Evolutionary conservation across 2,113 vertebrate species (phyloP).

Genomic region (Rhabdornis inornatus): DNA sequence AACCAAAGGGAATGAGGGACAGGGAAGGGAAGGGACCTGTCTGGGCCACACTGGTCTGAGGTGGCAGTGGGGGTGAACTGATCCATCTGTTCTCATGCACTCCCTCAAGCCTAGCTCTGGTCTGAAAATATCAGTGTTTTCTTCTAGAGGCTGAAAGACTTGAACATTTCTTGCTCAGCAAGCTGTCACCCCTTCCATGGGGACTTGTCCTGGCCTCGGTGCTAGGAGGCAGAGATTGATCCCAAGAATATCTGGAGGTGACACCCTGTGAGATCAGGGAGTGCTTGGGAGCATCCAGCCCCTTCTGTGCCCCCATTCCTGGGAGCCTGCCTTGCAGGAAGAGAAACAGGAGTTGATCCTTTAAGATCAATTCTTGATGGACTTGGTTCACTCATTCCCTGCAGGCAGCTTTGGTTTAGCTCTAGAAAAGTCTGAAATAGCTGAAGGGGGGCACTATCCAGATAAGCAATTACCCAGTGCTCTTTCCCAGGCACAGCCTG

Average conservation of each 20-base stretch:
- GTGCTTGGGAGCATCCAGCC: background rate
- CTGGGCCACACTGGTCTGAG: background rate
- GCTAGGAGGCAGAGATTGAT: background rate
- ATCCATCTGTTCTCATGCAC: background rate
- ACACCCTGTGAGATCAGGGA: background rate
- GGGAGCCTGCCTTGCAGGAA: background rate
- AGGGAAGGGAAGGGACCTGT: background rate
- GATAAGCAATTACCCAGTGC: slow-evolving; percentile 54
- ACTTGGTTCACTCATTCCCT: background rate
- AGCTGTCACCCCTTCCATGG: background rate
- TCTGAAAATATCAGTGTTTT: background rate
- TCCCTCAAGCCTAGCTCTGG: background rate
- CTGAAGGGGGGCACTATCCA: slow-evolving; percentile 12
- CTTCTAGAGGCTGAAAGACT: background rate
- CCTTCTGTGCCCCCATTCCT: background rate
- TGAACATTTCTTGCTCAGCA: background rate
- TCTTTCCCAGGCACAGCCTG: slow-evolving; percentile 66
- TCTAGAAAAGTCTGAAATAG: background rate
- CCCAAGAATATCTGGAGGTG: background rate
- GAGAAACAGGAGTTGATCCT: background rate
- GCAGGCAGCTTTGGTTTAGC: slow-evolving; percentile 16
- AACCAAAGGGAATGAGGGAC: accelerated
- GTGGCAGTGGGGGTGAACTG: background rate
- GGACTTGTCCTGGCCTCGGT: background rate
- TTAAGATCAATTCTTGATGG: background rate